Conservation (phyloP, 2,113 vertebrate species). For the Erpornis zantholeuca region DNA sequence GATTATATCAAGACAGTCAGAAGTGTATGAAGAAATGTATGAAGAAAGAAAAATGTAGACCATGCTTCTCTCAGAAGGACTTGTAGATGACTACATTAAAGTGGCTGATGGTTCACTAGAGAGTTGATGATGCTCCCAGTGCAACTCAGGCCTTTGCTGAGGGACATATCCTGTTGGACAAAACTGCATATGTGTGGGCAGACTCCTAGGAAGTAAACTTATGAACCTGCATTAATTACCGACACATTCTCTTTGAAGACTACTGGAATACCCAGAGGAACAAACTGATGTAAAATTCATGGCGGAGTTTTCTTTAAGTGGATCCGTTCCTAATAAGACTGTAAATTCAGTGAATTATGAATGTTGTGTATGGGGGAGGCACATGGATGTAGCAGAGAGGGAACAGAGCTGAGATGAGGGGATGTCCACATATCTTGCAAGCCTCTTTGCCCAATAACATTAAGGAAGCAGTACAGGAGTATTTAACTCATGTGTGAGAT, state of each 20-base stretch:
- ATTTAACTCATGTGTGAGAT: neutral
- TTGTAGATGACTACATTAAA: neutral
- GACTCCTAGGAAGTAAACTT: neutral
- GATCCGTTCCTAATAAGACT: neutral
- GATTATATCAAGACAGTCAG: neutral
- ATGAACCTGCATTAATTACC: slow-evolving; percentile 51
- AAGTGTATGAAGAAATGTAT: neutral
- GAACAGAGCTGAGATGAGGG: neutral
- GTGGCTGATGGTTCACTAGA: neutral
- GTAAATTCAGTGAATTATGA: neutral
- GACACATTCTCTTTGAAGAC: slow-evolving; percentile 51
- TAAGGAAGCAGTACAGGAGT: neutral
- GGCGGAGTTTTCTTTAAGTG: neutral
- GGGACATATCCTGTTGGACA: neutral
- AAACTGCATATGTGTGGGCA: neutral
- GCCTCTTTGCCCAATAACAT: neutral
- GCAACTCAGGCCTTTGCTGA: neutral
- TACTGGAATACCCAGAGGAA: slow-evolving; percentile 1
- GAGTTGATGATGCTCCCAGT: neutral
- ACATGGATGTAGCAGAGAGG: neutral
- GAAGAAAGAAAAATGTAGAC: neutral
- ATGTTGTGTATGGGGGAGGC: neutral
- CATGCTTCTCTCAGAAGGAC: neutral
- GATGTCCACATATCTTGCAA: neutral
- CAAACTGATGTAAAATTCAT: slow-evolving; percentile 55